Percentiles rank a stretch among this genome's conserved stretches.
These are phyloP conservation scores for Gymnopithys bicolor DNA, from an alignment of 2,797 vertebrate genomes.

Conservation along the genomic window DNA sequence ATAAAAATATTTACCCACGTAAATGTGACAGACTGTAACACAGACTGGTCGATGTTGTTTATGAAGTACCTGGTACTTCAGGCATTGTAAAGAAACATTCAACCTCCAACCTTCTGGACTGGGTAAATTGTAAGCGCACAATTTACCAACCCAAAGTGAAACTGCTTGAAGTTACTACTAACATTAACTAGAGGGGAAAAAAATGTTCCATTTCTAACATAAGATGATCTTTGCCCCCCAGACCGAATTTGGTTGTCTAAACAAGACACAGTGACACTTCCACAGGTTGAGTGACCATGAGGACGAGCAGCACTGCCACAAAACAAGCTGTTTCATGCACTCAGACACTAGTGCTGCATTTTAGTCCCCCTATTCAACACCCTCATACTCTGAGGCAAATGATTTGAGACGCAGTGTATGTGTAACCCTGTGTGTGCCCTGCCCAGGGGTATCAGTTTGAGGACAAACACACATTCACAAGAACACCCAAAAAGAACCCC, in stretches of 20 bases:
- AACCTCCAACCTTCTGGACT: not conserved
- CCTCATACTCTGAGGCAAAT: not conserved
- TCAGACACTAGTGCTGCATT: not conserved
- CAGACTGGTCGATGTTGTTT: not conserved
- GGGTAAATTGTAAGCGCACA: not conserved
- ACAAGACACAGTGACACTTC: not conserved
- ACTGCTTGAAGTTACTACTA: not conserved
- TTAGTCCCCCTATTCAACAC: fast-evolving
- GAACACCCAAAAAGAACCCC: not conserved
- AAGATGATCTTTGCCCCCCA: not conserved
- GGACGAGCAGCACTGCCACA: not conserved
- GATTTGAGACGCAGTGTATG: fast-evolving
- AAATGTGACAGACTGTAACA: not conserved
- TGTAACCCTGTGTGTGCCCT: fast-evolving
- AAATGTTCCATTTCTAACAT: not conserved
- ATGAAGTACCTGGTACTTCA: not conserved
- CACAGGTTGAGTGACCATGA: fast-evolving
- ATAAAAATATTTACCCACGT: not conserved
- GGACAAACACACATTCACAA: not conserved
- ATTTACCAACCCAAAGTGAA: not conserved
- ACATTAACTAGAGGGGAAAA: not conserved
- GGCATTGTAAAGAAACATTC: not conserved
- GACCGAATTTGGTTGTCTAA: not conserved
- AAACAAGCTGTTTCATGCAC: not conserved
- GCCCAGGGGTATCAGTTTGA: not conserved